Percentiles rank a stretch among this genome's conserved stretches.
Conservation (phyloP, 2,113 vertebrate genomes). For the Baryphthengus martii region DNA sequence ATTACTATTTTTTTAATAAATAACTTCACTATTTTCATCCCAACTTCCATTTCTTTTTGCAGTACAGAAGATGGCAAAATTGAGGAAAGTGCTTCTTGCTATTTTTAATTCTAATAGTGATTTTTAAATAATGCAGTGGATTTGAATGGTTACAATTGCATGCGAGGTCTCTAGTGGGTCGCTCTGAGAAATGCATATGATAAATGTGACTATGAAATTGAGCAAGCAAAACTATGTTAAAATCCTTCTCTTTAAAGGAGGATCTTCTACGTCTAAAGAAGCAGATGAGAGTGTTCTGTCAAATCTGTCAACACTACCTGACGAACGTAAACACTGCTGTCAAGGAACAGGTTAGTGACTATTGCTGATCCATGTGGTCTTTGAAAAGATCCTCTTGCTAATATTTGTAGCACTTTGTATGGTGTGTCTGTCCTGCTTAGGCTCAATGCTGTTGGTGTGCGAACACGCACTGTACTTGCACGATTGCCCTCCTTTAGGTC, state of each 20-base stretch:
- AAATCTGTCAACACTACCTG: constrained; percentile 98
- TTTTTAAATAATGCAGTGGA: neutral
- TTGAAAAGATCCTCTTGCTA: neutral
- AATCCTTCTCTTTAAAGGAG: constrained; percentile 78
- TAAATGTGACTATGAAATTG: neutral
- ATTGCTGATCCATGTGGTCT: neutral
- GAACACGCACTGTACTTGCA: neutral
- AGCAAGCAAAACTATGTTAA: neutral
- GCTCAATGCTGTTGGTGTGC: neutral
- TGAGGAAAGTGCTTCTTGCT: neutral
- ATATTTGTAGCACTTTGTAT: neutral
- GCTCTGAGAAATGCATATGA: neutral
- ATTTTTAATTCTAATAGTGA: neutral
- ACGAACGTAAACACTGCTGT: constrained; percentile 97
- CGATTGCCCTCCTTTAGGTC: neutral
- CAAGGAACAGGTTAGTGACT: constrained; percentile 92
- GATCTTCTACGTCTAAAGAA: constrained; percentile 93
- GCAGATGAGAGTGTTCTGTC: constrained; percentile 97
- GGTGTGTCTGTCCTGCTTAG: neutral
- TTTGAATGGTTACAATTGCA: neutral
- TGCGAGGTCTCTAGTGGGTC: neutral
- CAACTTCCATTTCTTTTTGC: neutral
- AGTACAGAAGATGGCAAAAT: neutral
- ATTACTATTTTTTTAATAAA: neutral
- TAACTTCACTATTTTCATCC: neutral